phyloP scores from a whole-genome alignment of 2,797 vertebrate genomes.

The Pangasius krempfi region DNA sequence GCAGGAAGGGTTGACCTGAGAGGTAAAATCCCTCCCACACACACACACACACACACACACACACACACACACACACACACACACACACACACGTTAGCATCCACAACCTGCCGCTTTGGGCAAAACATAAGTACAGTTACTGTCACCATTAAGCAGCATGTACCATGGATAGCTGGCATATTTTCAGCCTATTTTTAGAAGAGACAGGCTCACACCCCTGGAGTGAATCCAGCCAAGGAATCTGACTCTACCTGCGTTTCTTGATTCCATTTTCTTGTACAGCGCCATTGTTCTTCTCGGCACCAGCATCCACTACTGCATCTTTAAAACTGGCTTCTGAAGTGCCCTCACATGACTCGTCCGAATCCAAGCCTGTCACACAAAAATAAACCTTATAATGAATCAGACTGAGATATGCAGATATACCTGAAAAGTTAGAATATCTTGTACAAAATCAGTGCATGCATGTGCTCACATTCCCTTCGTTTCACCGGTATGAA shows the following conservation, averaged over 20 bases:
- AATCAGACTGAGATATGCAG: not conserved
- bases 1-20: constrained; percentile 87
- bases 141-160: not conserved
- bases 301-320: constrained; percentile 74
- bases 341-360: constrained; percentile 90
- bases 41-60: too few species aligned
- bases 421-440: not conserved
- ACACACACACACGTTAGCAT: not conserved
- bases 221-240: constrained; percentile 52
- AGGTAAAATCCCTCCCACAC: not conserved
- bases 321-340: constrained; percentile 88
- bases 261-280: constrained; percentile 90
- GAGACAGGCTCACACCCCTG: not conserved
- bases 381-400: constrained; percentile 6
- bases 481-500: not conserved
- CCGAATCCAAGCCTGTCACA: constrained; percentile 91
- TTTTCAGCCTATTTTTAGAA: not conserved
- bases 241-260: constrained; percentile 82
- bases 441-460: not conserved
- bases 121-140: not conserved
- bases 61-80: too few species aligned
- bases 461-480: not conserved
- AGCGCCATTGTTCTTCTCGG: constrained; percentile 78
- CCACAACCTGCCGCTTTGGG: not conserved
- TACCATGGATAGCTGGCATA: not conserved